Evolutionary conservation across 2,888 invertebrate genomes (phyloP).

Genomic region (Pollenia griseotomentosa): DNA sequence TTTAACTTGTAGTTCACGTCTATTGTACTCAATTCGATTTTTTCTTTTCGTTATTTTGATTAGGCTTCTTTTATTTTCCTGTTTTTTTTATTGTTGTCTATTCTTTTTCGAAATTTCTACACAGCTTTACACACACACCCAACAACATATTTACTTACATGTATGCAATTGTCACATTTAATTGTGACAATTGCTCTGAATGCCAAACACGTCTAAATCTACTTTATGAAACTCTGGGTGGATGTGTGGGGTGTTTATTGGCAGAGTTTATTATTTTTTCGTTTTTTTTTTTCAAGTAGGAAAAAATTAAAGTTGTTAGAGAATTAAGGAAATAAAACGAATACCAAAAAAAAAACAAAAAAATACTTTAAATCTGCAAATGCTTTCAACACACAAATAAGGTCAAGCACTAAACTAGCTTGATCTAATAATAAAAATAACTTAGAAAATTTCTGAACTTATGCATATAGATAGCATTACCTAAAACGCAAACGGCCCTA

Average conservation of each 20-base stretch:
- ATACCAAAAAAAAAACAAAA: slow-evolving; percentile 1
- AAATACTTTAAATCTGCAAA: slow-evolving; percentile 35
- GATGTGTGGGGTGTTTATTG: slow-evolving; percentile 46
- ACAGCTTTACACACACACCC: slow-evolving; percentile 32
- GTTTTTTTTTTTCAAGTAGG: background rate
- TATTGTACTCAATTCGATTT: slow-evolving; percentile 55
- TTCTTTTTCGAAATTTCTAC: slow-evolving; percentile 43
- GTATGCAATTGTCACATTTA: slow-evolving; percentile 64
- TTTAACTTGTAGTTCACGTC: slow-evolving; percentile 58
- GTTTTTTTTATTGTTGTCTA: slow-evolving; percentile 44
- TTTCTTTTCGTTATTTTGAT: slow-evolving; percentile 50
- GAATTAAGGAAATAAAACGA: background rate
- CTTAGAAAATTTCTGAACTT: background rate
- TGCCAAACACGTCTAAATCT: slow-evolving; percentile 69
- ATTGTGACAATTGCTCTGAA: slow-evolving; percentile 71
- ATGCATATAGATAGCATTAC: too few relatives aligned
- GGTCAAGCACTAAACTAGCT: slow-evolving; percentile 28
- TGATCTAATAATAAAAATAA: background rate
- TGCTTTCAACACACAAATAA: background rate
- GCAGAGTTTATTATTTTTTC: slow-evolving; percentile 12
- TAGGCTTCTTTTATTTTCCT: slow-evolving; percentile 44
- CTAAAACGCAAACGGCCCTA: too few relatives aligned
- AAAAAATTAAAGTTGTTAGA: slow-evolving; percentile 53
- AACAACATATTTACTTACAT: background rate
- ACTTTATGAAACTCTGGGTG: slow-evolving; percentile 44